Conservation (phyloP, 2,113 vertebrate species). For the Seriola rivoliana region DNA sequence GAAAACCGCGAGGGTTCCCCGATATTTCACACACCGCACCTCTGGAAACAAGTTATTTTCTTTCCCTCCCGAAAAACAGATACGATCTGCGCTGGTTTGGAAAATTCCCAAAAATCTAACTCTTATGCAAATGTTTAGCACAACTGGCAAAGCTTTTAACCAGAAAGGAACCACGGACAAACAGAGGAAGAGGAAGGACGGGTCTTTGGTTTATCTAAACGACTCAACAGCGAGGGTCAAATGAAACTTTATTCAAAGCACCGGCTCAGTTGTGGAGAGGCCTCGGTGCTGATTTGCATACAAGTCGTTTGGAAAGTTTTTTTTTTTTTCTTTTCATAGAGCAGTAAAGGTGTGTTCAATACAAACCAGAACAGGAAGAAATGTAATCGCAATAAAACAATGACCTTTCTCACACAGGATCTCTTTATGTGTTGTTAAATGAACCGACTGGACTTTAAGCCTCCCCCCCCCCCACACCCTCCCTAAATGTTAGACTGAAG, state of each 20-base stretch:
- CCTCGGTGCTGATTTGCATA: slow-evolving; percentile 57
- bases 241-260: slow-evolving; percentile 57
- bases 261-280: not conserved
- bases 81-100: not conserved
- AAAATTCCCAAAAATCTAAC: not conserved
- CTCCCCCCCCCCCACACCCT: no score
- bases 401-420: not conserved
- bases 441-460: not conserved
- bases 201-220: slow-evolving; percentile 36
- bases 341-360: slow-evolving; percentile 26
- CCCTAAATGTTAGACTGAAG: no score
- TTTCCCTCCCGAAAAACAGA: not conserved
- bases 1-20: not conserved
- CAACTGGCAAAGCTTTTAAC: not conserved
- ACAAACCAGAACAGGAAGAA: slow-evolving; percentile 2
- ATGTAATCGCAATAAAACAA: not conserved
- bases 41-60: no score
- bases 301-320: slow-evolving; percentile 50
- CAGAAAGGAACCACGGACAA: not conserved
- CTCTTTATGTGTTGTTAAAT: not conserved
- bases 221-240: slow-evolving; percentile 25
- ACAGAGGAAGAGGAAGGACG: slow-evolving; percentile 37
- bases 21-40: no score
- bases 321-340: not conserved
- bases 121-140: slow-evolving; percentile 41